A percentile compares a stretch with the other conserved stretches of the same genome.
These are phyloP conservation scores for Macquaria ambigua DNA, from an alignment of 2,113 vertebrate species.

Conservation along the genomic window DNA sequence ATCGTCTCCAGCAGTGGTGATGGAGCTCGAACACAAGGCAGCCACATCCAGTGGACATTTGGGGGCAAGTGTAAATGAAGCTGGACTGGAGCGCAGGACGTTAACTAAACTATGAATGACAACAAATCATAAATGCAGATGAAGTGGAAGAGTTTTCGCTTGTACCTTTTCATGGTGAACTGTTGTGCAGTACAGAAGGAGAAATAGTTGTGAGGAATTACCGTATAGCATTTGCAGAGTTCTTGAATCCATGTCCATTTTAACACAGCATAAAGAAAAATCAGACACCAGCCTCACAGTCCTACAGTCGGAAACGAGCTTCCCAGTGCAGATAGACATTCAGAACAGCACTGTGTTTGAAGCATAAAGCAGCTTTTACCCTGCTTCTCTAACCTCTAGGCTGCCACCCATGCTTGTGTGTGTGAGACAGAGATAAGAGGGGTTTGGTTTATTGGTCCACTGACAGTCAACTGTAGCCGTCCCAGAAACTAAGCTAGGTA, in stretches of 20 bases:
- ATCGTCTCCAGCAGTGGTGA: neutral
- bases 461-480: constrained; percentile 21
- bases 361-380: constrained; percentile 18
- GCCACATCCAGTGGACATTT: neutral
- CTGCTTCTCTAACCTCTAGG: constrained; percentile 10
- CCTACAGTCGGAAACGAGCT: neutral
- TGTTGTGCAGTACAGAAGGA: neutral
- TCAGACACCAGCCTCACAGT: neutral
- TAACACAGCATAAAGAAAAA: neutral
- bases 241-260: neutral
- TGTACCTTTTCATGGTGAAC: neutral
- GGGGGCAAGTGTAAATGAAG: neutral
- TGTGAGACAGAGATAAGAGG: constrained; percentile 45
- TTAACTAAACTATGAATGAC: neutral
- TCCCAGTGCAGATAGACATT: neutral
- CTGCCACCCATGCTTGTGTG: constrained; percentile 42
- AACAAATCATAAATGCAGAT: neutral
- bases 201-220: neutral
- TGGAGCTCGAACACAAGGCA: neutral
- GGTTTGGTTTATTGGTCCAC: constrained; percentile 27
- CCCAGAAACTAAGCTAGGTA: constrained; percentile 51
- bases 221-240: neutral
- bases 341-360: constrained; percentile 26
- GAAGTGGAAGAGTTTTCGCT: neutral
- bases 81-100: neutral